A percentile compares a stretch with the other conserved stretches of the same genome.
Evolutionary conservation across 2,888 invertebrate genomes (phyloP).

Genomic region (Diloba caeruleocephala): DNA sequence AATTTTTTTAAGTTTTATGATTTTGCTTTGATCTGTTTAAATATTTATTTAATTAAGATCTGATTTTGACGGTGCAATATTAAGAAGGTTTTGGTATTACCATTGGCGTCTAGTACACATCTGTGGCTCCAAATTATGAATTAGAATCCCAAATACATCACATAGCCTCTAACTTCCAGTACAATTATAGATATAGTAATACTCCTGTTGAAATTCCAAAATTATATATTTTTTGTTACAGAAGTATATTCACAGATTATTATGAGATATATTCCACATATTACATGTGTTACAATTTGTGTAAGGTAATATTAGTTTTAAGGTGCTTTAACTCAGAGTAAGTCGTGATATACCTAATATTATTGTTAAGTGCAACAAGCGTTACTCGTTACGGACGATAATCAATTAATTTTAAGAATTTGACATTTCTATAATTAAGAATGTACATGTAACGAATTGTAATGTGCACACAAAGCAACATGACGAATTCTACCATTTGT

Average conservation of each 20-base stretch:
- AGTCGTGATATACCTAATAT: conserved; percentile 79
- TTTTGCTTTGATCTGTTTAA: conserved; percentile 88
- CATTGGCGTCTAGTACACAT: conserved; percentile 60
- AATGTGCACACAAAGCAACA: conserved; percentile 42
- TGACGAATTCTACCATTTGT: conserved; percentile 50
- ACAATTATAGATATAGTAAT: conserved; percentile 69
- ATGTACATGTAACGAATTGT: conserved; percentile 49
- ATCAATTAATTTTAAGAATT: conserved; percentile 61
- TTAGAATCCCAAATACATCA: conserved; percentile 66
- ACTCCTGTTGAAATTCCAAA: conserved; percentile 83
- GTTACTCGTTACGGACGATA: conserved; percentile 59
- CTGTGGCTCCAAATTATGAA: conserved; percentile 56
- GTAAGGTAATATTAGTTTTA: conserved; percentile 74
- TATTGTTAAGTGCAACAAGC: conserved; percentile 63
- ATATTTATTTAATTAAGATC: conserved; percentile 78
- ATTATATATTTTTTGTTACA: conserved; percentile 79
- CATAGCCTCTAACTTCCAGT: conserved; percentile 74
- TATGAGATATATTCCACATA: conserved; percentile 71
- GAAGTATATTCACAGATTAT: conserved; percentile 76
- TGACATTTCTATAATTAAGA: conserved; percentile 56
- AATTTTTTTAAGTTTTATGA: conserved; percentile 81
- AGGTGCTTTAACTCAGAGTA: conserved; percentile 85
- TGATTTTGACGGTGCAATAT: conserved; percentile 77
- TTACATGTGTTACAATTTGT: conserved; percentile 72
- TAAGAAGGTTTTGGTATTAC: conserved; percentile 50